Conservation (phyloP, 1,140 invertebrate species). For the Heliconius congener region DNA sequence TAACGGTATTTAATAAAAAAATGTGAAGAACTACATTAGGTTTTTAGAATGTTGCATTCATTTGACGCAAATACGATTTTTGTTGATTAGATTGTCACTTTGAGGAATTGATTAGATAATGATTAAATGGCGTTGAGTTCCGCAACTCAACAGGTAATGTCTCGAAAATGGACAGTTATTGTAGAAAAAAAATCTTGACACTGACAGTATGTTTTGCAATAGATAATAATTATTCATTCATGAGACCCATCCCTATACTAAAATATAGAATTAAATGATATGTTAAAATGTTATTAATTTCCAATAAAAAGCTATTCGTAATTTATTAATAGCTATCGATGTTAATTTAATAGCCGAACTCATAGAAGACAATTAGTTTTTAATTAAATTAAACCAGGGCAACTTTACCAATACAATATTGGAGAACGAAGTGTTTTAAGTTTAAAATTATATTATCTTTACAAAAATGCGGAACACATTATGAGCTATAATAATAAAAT, state of each 20-base stretch:
- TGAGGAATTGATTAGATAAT: no score
- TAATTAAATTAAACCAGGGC: background rate
- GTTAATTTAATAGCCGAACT: background rate
- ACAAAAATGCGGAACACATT: no score
- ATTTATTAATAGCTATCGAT: conserved; percentile 3
- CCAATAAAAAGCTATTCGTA: background rate
- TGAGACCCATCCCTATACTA: conserved; percentile 4
- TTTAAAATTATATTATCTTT: no score
- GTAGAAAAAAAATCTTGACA: background rate
- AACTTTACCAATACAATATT: background rate
- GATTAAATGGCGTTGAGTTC: no score
- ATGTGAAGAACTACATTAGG: no score
- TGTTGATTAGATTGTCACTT: no score
- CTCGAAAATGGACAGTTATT: background rate
- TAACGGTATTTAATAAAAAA: no score
- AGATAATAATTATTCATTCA: background rate
- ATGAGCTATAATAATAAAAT: no score
- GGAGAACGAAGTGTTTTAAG: background rate
- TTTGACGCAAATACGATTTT: no score
- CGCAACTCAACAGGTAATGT: no score
- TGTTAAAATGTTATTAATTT: conserved; percentile 11
- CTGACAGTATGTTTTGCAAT: no score
- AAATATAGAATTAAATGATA: background rate
- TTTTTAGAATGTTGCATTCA: no score
- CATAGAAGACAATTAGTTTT: background rate